A percentile compares a stretch with the other conserved stretches of the same genome.
These are phyloP conservation scores for Drosophila nebulosa DNA, from an alignment of 1,140 invertebrate genomes.

Conservation along the genomic window DNA sequence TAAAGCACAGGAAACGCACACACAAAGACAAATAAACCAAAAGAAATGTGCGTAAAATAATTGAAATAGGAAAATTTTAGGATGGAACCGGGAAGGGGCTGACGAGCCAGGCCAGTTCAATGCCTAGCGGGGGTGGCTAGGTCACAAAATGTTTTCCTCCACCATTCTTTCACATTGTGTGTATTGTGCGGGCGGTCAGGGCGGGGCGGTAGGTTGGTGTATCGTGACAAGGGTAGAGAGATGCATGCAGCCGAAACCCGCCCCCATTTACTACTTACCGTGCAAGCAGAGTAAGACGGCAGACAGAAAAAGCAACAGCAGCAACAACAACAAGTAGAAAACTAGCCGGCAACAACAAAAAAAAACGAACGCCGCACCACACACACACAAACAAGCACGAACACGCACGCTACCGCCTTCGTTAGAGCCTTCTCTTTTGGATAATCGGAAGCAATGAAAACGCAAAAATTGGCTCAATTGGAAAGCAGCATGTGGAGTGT, in stretches of 20 bases:
- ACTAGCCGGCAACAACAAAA: conserved; percentile 46
- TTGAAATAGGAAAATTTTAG: conserved; percentile 38
- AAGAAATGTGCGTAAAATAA: conserved; percentile 53
- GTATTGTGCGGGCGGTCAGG: not conserved
- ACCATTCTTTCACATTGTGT: not conserved
- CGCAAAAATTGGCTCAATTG: conserved; percentile 75
- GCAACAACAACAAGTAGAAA: conserved; percentile 45
- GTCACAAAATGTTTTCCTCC: conserved; percentile 44
- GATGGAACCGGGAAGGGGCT: conserved; percentile 9
- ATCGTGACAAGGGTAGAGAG: conserved; percentile 14
- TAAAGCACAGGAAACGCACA: not conserved
- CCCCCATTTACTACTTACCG: not conserved
- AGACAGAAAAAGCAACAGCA: too few species aligned
- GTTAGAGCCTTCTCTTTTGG: not conserved
- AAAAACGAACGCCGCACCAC: conserved; percentile 3
- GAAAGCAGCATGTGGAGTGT: conserved; percentile 45
- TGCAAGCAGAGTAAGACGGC: not conserved
- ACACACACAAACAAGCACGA: not conserved
- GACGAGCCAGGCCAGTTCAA: not conserved
- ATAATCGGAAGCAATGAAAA: conserved; percentile 75
- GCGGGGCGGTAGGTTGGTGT: conserved; percentile 10
- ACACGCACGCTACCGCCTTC: conserved; percentile 32
- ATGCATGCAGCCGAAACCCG: conserved; percentile 14
- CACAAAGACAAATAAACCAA: not conserved
- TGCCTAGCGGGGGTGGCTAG: conserved; percentile 42